Evolutionary conservation across 2,113 vertebrate species (phyloP).

Genomic region (Chaetodon auriga): DNA sequence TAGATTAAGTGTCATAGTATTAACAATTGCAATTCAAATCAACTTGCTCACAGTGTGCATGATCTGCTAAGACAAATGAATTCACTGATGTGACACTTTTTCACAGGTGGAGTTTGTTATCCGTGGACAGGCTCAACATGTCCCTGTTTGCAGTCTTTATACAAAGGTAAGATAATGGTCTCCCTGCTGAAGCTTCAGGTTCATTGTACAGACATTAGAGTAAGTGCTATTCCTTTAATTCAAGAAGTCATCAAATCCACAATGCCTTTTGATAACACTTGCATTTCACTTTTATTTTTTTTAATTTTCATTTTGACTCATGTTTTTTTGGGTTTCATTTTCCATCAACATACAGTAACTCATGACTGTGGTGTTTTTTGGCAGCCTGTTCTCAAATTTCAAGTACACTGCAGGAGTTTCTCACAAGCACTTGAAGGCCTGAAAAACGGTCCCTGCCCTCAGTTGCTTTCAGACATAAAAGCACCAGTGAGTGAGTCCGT

Average conservation of each 20-base stretch:
- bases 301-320: not conserved
- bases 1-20: not conserved
- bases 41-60: not conserved
- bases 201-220: not conserved
- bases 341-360: not conserved
- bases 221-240: not conserved
- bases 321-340: not conserved
- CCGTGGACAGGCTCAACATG: not conserved
- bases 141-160: too few species aligned
- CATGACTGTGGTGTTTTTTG: not conserved
- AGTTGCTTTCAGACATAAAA: not conserved
- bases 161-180: not conserved
- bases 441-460: not conserved
- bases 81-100: not conserved
- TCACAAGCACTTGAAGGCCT: not conserved
- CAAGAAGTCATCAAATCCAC: not conserved
- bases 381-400: not conserved
- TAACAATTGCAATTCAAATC: too few species aligned
- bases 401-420: not conserved
- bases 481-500: not conserved
- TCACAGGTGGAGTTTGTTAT: too few species aligned
- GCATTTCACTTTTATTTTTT: not conserved
- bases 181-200: too few species aligned
- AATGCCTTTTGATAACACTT: not conserved
- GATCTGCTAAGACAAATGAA: not conserved